phyloP scores from a whole-genome alignment of 2,888 invertebrate species.

The Acrobasis consociella region DNA sequence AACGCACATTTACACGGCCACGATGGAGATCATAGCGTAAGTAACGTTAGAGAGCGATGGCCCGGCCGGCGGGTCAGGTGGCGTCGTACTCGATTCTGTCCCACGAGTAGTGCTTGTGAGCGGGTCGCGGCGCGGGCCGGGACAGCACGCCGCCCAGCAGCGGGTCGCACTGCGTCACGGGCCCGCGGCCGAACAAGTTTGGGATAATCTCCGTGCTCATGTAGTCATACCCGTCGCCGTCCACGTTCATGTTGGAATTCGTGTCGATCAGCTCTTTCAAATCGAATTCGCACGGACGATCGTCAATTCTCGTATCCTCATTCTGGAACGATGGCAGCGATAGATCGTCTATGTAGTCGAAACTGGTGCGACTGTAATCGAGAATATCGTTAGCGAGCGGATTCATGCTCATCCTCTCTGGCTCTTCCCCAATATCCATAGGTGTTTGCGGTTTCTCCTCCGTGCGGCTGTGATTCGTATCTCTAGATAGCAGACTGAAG shows the following conservation, averaged over 20 bases:
- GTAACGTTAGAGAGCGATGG: constrained; percentile 32
- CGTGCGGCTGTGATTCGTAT: constrained; percentile 43
- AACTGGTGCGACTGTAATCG: constrained; percentile 65
- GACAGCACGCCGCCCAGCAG: constrained; percentile 85
- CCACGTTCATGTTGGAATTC: constrained; percentile 80
- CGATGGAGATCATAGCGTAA: constrained; percentile 49
- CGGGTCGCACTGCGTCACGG: constrained; percentile 86
- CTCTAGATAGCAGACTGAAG: constrained; percentile 64
- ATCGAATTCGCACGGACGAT: constrained; percentile 74
- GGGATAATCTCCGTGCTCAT: constrained; percentile 74
- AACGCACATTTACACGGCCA: constrained; percentile 19
- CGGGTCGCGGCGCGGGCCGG: constrained; percentile 84
- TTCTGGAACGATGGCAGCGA: constrained; percentile 70
- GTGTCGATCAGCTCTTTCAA: constrained; percentile 85
- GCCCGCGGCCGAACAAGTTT: constrained; percentile 73
- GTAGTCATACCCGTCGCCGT: constrained; percentile 77
- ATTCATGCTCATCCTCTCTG: constrained; percentile 66
- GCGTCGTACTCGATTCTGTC: constrained; percentile 90
- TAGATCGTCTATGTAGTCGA: constrained; percentile 74
- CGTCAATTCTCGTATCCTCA: constrained; percentile 65
- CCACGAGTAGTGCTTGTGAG: constrained; percentile 87
- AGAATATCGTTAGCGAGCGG: constrained; percentile 69
- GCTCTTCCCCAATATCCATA: constrained; percentile 68
- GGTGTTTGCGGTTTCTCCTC: constrained; percentile 56
- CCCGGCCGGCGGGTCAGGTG: constrained; percentile 63